Conservation (phyloP, 2,113 vertebrate genomes). For the Tachysurus vachellii region DNA sequence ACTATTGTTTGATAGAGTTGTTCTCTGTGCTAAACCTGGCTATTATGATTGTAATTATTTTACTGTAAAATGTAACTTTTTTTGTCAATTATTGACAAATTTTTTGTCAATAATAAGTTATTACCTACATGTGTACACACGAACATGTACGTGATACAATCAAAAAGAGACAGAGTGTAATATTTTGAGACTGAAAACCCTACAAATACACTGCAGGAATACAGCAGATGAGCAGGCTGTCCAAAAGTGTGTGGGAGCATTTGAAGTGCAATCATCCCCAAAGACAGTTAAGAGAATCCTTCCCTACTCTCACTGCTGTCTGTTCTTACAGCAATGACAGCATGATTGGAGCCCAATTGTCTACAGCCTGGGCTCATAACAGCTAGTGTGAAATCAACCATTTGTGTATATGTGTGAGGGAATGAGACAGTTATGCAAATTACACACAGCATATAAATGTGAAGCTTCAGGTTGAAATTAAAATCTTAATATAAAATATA, state of each 20-base stretch:
- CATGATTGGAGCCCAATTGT: constrained; percentile 36
- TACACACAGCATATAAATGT: neutral
- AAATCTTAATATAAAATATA: neutral
- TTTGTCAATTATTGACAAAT: too few species aligned
- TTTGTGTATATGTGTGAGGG: constrained; percentile 17
- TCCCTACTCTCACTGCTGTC: constrained; percentile 10
- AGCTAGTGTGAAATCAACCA: constrained; percentile 24
- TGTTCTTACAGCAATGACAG: constrained; percentile 26
- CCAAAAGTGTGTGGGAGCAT: constrained; percentile 37
- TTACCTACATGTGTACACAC: neutral
- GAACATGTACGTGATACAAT: neutral
- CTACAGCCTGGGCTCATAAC: constrained; percentile 22
- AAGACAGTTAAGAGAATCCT: constrained; percentile 34
- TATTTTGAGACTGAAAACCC: neutral
- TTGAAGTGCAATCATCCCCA: constrained; percentile 39
- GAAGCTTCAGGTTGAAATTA: neutral
- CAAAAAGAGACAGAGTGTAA: neutral
- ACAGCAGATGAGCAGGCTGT: constrained; percentile 12
- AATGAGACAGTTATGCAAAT: constrained; percentile 10
- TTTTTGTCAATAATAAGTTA: too few species aligned
- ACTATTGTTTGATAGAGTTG: neutral
- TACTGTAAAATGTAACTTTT: neutral
- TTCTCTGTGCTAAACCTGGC: neutral
- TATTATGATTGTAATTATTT: neutral
- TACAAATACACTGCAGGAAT: constrained; percentile 10